Percentiles rank a stretch among this genome's conserved stretches.
These are phyloP conservation scores for Falco punctatus DNA, from an alignment of 2,113 vertebrate species.

Conservation along the genomic window DNA sequence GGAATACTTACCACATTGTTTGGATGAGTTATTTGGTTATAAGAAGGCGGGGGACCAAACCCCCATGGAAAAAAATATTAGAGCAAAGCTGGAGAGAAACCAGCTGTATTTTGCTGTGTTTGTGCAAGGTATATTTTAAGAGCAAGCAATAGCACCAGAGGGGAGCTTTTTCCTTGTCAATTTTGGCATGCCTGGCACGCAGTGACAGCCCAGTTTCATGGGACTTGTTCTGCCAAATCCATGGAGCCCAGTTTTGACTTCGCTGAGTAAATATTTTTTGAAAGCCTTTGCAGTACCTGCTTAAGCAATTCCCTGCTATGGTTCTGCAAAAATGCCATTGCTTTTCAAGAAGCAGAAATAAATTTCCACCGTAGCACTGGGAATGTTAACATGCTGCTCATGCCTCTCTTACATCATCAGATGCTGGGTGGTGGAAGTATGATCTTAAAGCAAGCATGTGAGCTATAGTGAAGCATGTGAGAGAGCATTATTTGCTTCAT, in stretches of 20 bases:
- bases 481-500: background rate
- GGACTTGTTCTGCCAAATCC: background rate
- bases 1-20: background rate
- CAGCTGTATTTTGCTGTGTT: background rate
- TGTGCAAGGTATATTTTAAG: background rate
- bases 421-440: background rate
- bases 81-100: background rate
- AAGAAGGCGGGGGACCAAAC: background rate
- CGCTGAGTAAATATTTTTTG: slow-evolving; percentile 15
- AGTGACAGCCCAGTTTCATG: background rate
- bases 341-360: background rate
- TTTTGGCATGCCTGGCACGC: background rate
- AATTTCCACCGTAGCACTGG: background rate
- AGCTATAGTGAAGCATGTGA: background rate
- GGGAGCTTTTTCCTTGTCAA: background rate
- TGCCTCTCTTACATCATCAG: background rate
- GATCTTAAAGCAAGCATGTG: background rate
- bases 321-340: background rate
- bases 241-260: background rate
- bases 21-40: background rate
- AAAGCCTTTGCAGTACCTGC: background rate
- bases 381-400: background rate
- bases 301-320: background rate
- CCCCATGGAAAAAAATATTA: background rate
- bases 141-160: background rate